A percentile compares a stretch with the other conserved stretches of the same genome.
Evolutionary conservation across 2,888 invertebrate genomes (phyloP).

Genomic region (Hartigia nigra): DNA sequence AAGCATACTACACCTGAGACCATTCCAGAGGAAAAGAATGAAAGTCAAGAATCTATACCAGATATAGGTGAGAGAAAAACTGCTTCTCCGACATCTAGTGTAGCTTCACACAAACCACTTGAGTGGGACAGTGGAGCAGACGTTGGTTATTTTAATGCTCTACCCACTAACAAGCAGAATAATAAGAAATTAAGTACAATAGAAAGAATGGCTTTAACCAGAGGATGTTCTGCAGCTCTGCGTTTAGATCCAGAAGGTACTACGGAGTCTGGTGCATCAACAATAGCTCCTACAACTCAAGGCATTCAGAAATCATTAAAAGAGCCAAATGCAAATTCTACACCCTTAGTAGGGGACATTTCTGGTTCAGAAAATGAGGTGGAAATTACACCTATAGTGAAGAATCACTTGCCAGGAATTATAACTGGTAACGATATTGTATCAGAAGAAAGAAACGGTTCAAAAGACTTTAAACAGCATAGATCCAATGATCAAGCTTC

Average conservation of each 20-base stretch:
- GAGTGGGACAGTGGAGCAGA: constrained; percentile 93
- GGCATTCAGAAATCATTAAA: constrained; percentile 27
- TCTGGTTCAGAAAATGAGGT: constrained; percentile 58
- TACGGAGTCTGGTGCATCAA: constrained; percentile 46
- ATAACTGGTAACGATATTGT: constrained; percentile 40
- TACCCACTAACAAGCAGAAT: constrained; percentile 60
- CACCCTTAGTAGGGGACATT: constrained; percentile 39
- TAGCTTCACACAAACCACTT: constrained; percentile 78
- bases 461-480: constrained; percentile 20
- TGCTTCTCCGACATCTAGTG: constrained; percentile 77
- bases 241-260: constrained; percentile 67
- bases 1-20: constrained; percentile 39
- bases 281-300: constrained; percentile 29
- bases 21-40: constrained; percentile 48
- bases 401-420: constrained; percentile 49
- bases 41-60: constrained; percentile 42
- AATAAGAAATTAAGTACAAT: constrained; percentile 72
- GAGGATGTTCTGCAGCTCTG: constrained; percentile 62
- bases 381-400: constrained; percentile 61
- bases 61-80: constrained; percentile 57
- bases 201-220: constrained; percentile 72
- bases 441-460: constrained; percentile 28
- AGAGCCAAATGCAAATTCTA: constrained; percentile 60
- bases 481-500: constrained; percentile 17
- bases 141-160: constrained; percentile 79